Evolutionary conservation across 2,113 vertebrate genomes (phyloP).

Genomic region (Paradoxurus hermaphroditus): DNA sequence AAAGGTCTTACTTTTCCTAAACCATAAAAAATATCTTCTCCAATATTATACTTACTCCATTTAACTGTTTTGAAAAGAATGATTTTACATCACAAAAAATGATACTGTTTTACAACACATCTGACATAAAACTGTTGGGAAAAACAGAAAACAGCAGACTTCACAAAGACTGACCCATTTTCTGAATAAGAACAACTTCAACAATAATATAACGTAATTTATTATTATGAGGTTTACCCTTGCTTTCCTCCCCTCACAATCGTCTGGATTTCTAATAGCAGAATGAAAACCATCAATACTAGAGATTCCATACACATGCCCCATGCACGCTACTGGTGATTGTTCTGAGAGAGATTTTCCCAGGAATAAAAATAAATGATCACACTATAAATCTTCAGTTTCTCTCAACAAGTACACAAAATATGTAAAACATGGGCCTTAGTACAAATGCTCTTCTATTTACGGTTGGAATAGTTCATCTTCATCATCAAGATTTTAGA

Average conservation of each 20-base stretch:
- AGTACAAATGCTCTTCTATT: background rate
- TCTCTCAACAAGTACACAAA: background rate
- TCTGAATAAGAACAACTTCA: background rate
- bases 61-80: background rate
- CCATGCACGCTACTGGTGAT: background rate
- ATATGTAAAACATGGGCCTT: background rate
- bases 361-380: background rate
- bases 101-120: background rate
- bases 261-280: background rate
- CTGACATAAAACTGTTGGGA: background rate
- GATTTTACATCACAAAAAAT: background rate
- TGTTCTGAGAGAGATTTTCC: background rate
- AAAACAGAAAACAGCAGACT: background rate
- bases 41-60: background rate
- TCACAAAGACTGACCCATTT: background rate
- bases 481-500: background rate
- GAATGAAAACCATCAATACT: background rate
- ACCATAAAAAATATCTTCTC: background rate
- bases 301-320: background rate
- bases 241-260: background rate
- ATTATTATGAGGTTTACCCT: background rate
- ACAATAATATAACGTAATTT: background rate
- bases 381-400: background rate
- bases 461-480: background rate
- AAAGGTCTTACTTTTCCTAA: background rate